Evolutionary conservation across 2,797 vertebrate genomes (phyloP).

Genomic region (Eurystomus glaucurus): DNA sequence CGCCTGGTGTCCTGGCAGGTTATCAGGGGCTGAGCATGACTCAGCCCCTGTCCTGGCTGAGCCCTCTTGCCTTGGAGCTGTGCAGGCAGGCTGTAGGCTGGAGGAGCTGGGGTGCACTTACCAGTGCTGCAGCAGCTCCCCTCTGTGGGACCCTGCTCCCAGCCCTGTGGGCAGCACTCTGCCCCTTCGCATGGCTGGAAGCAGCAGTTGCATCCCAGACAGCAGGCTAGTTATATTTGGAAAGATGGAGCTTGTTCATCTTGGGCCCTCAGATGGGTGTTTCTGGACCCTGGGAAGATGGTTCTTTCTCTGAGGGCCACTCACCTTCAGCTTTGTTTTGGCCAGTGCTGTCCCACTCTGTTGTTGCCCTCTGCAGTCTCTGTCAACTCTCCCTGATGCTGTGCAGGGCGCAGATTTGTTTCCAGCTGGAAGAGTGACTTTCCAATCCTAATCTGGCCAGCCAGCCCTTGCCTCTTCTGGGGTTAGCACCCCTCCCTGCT

Average conservation of each 20-base stretch:
- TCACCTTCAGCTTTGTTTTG: neutral
- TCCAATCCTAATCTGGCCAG: neutral
- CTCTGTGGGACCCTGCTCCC: neutral
- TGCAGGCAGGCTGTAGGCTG: accelerated
- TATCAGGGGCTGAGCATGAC: slow-evolving; percentile 50
- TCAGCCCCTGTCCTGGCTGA: slow-evolving; percentile 31
- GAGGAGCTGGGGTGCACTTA: neutral
- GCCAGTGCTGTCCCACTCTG: neutral
- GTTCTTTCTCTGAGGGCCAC: neutral
- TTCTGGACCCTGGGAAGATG: neutral
- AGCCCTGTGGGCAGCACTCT: accelerated
- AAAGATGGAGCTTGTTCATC: neutral
- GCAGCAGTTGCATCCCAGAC: neutral
- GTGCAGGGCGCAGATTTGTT: neutral
- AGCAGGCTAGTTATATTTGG: neutral
- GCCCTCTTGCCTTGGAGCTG: neutral
- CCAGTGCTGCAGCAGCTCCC: neutral
- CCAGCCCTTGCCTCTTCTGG: neutral
- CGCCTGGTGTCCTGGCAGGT: slow-evolving; percentile 40
- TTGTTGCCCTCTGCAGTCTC: neutral
- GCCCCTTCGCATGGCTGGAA: neutral
- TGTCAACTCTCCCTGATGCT: neutral
- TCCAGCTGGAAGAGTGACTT: slow-evolving; percentile 1
- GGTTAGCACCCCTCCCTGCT: slow-evolving; percentile 17
- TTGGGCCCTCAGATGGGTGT: neutral